Base-by-base conservation (phyloP, 2,113 vertebrate genomes). In the Sebastes schlegelii region DNA sequence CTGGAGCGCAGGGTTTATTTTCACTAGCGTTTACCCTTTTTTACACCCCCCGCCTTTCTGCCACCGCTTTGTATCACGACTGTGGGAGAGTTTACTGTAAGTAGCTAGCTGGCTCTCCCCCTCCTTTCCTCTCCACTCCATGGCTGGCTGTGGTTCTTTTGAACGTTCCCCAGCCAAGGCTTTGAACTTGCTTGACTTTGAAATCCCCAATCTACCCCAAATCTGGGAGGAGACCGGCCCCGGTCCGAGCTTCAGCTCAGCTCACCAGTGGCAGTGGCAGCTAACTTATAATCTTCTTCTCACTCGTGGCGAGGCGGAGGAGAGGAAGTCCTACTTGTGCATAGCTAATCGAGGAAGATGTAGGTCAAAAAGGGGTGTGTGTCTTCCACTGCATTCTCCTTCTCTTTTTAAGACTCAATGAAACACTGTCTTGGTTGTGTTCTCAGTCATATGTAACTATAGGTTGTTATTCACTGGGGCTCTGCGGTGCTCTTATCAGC, bases 151-250 rank as follows among this genome's bases (percentile, higher is more conserved):
- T 87, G 88, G 89, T 91, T 93, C 85, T 86, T 94, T 95, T 93
- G 72, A 93, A 92, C 78, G 52, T 90, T 94, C 84, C 90, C 77
- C 75, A 80, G 81, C 86, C 86, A 55, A 83, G 80, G 87, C 94
- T 95, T 95, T 96, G 95, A 95, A 95, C 94, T 92, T 90, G 77
- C 73, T 74, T 90, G 79, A 93, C 94, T 95, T 95, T 95, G 93
- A 96, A 95, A 94, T 95, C 88, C 84, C 88, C 82, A 88, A 80
- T 88, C 76, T 79, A 77, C n/a, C 78, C 88, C 66, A 87, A 90
- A 93, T 88, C 87, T 89, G 87, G 80, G 85, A 89, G 84, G 80
- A 89, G 82, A 84, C 76, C 68, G 49, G 80, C 52, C 77, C 84
- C 58, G 21, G 91, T 87, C 85, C 87, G 63, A 85, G 79, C 80